Evolutionary conservation across 1,140 invertebrate species (phyloP).

Genomic region (Onthophagus taurus): DNA sequence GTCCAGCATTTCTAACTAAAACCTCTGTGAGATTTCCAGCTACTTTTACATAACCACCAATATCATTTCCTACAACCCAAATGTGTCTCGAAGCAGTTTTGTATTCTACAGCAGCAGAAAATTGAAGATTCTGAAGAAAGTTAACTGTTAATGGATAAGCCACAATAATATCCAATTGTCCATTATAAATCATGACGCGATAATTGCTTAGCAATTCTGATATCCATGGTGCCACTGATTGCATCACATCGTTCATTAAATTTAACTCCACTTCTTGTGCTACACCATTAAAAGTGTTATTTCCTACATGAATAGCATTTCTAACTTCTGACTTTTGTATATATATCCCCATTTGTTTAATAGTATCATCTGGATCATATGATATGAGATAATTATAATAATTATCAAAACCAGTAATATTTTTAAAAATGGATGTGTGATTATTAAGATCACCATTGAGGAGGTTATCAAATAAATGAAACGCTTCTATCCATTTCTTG

Average conservation of each 20-base stretch:
- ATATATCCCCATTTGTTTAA: conserved; percentile 42
- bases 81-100: conserved; percentile 47
- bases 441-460: conserved; percentile 50
- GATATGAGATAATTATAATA: conserved; percentile 62
- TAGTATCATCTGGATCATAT: conserved; percentile 30
- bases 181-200: conserved; percentile 65
- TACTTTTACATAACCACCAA: conserved; percentile 64
- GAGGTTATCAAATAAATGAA: conserved; percentile 55
- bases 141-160: conserved; percentile 68
- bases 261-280: conserved; percentile 51
- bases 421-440: conserved; percentile 49
- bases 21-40: conserved; percentile 67
- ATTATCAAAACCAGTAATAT: conserved; percentile 54
- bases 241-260: conserved; percentile 70
- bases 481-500: conserved; percentile 51
- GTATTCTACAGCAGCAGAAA: conserved; percentile 52
- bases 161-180: conserved; percentile 78
- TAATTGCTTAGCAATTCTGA: conserved; percentile 57
- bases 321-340: conserved; percentile 47
- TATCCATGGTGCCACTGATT: conserved; percentile 68
- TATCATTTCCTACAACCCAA: conserved; percentile 55
- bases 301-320: conserved; percentile 43
- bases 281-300: conserved; percentile 40
- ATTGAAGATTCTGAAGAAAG: conserved; percentile 56
- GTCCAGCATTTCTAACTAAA: conserved; percentile 66